A percentile compares a stretch with the other conserved stretches of the same genome.
Conservation (phyloP, 2,888 invertebrate species). For the Phania funesta region DNA sequence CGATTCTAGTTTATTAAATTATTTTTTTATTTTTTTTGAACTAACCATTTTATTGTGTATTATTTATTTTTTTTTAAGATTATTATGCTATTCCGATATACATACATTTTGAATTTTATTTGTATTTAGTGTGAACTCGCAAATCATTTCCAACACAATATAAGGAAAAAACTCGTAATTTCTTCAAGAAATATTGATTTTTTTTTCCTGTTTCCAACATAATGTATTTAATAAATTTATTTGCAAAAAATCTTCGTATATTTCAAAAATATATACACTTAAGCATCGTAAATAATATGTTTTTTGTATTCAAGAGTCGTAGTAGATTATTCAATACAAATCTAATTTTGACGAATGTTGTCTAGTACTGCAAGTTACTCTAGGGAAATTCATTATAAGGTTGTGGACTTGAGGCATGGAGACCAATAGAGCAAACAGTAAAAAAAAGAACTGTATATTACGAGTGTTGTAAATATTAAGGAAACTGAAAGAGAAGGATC, state of each 20-base stretch:
- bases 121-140: not conserved
- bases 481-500: not conserved
- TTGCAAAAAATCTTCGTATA: slow-evolving; percentile 17
- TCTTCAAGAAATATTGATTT: slow-evolving; percentile 13
- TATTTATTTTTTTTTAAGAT: slow-evolving; percentile 36
- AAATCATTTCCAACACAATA: slow-evolving; percentile 8
- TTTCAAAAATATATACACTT: slow-evolving; percentile 44
- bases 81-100: slow-evolving; percentile 35
- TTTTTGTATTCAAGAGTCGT: slow-evolving; percentile 4
- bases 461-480: not conserved
- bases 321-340: not conserved
- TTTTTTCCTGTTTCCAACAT: not conserved
- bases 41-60: slow-evolving; percentile 55
- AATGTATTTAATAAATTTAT: slow-evolving; percentile 21
- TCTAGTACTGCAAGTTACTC: slow-evolving; percentile 16
- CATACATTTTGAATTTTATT: not conserved
- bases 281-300: slow-evolving; percentile 14
- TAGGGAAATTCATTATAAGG: not conserved
- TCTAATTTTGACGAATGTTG: slow-evolving; percentile 27
- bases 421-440: not conserved
- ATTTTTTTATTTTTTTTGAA: slow-evolving; percentile 60
- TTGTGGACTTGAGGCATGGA: not conserved
- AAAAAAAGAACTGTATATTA: not conserved
- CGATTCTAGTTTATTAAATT: slow-evolving; percentile 47
- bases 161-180: not conserved